Base-by-base conservation (phyloP, 2,888 invertebrate genomes). In the Drosophila stalkeri region DNA sequence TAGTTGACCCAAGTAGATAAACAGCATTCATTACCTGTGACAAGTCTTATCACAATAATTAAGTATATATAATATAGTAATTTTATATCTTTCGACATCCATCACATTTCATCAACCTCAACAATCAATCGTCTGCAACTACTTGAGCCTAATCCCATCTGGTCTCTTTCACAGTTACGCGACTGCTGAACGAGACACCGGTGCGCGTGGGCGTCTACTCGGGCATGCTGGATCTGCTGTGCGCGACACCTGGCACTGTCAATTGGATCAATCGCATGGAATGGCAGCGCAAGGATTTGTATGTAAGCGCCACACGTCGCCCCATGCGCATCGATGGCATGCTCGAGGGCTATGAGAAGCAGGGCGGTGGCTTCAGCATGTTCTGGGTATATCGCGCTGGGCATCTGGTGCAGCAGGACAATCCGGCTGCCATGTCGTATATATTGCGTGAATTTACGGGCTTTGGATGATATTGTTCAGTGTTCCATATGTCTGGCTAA, bases 191-290 rank as follows among this genome's bases (percentile, higher is more conserved):
- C 75, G 94, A 94, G 82, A 96, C 96, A 0, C 93, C 94, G 52
- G 92, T 97, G 41, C 94, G 95, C 43, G 94, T 97, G 2, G 94
- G 94, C 47, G 95, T 97, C 35, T 96, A 96, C 89, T 96, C 95
- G 78, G 97, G 97, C 27, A 97, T 97, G 87, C 93, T 98, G 76
- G 98, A 98, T 92, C 94, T 98, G 20, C 97, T 98, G 85, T 97
- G 97, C 72, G 95, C 96, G 86, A 97, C 97, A 16, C 95, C 96
- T 74, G 97, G 97, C 95, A 94, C 93, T 68, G 94, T 96, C 41
- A 93, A 94, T 47, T 98, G 97, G 97, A 95, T 97, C 1, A 94
- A 96, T 72, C 94, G 94, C 3, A 93, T 98, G 67, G 93, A 94
- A n/a, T 97, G 96, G 96, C 90, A 92, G 6, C 94, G 94, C 18